A percentile compares a stretch with the other conserved stretches of the same genome.
These are phyloP conservation scores for Otolemur crassicaudatus DNA, from an alignment of 2,797 vertebrate species.

Conservation along the genomic window DNA sequence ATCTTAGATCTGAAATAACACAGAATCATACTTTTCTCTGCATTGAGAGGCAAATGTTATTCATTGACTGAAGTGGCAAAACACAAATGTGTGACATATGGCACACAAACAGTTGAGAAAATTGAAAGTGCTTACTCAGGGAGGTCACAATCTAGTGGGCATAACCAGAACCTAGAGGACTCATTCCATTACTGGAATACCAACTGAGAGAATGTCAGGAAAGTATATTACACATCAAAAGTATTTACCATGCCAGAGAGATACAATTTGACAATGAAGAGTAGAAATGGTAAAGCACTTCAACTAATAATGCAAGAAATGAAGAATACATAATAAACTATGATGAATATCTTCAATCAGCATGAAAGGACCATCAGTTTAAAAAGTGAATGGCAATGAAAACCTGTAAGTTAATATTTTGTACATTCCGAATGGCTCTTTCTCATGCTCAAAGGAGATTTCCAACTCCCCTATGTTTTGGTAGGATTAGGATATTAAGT, in stretches of 20 bases:
- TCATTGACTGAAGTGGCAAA: not conserved
- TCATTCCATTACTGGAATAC: slow-evolving; percentile 49
- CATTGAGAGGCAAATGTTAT: slow-evolving; percentile 14
- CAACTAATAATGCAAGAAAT: slow-evolving; percentile 33
- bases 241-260: slow-evolving; percentile 31
- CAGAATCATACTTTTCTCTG: not conserved
- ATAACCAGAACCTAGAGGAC: not conserved
- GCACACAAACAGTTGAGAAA: slow-evolving; percentile 12
- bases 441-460: slow-evolving; percentile 31
- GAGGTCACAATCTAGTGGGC: slow-evolving; percentile 24
- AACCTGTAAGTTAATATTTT: not conserved
- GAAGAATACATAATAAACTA: not conserved
- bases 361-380: not conserved
- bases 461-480: slow-evolving; percentile 35
- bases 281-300: not conserved
- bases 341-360: not conserved
- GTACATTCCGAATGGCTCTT: not conserved
- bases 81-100: slow-evolving; percentile 2
- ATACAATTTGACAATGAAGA: slow-evolving; percentile 43
- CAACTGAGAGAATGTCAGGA: slow-evolving; percentile 28
- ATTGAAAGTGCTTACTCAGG: not conserved
- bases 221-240: slow-evolving; percentile 1
- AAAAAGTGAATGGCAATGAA: slow-evolving; percentile 42
- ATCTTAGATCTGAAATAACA: not conserved
- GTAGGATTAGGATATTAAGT: not conserved